A percentile compares a stretch with the other conserved stretches of the same genome.
Evolutionary conservation across 2,113 vertebrate species (phyloP).

Genomic region (Mellivora capensis): DNA sequence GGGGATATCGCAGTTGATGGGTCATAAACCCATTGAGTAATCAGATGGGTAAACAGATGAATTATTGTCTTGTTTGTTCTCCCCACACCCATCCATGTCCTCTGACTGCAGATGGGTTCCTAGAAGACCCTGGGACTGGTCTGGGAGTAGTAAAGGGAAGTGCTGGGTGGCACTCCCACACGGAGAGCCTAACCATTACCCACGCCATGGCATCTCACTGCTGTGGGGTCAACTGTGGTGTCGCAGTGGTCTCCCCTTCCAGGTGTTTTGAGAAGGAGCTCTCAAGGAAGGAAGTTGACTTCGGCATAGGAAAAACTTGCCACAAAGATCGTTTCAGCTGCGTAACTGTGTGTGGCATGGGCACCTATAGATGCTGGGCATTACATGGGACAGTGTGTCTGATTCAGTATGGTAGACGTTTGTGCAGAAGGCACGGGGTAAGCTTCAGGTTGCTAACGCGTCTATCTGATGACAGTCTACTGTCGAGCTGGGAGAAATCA

Average conservation of each 20-base stretch:
- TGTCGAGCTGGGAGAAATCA: background rate
- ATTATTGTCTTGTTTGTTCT: background rate
- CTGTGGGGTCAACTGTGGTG: background rate
- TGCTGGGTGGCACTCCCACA: background rate
- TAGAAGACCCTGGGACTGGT: background rate
- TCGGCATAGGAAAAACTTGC: background rate
- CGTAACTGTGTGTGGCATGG: rapidly evolving
- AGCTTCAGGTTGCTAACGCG: background rate
- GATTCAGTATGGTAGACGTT: rapidly evolving
- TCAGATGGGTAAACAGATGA: background rate
- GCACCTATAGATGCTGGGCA: background rate
- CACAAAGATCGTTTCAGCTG: background rate
- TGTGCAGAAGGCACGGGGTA: background rate
- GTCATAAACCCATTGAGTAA: too few relatives aligned
- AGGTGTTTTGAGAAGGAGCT: background rate
- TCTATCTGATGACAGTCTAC: background rate
- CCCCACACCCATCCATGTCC: too few relatives aligned
- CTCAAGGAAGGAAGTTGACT: background rate
- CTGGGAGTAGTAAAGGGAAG: background rate
- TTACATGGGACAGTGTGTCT: rapidly evolving
- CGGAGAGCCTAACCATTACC: rapidly evolving
- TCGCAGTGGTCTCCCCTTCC: background rate
- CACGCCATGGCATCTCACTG: background rate
- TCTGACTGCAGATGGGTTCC: background rate
- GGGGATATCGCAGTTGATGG: background rate